Conservation (phyloP, 2,888 invertebrate genomes). For the Tinea pellionella region DNA sequence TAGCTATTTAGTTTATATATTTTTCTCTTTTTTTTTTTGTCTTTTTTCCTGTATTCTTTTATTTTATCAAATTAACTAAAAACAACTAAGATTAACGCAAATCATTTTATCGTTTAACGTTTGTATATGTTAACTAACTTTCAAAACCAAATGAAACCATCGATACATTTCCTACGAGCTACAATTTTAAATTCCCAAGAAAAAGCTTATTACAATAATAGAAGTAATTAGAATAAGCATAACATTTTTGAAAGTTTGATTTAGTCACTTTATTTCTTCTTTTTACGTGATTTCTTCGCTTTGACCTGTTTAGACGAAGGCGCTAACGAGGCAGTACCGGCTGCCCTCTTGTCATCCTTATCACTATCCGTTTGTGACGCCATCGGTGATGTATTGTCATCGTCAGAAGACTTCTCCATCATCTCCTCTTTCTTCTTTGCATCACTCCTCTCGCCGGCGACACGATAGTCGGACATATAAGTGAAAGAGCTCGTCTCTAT, state of each 20-base stretch:
- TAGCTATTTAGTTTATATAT: background rate
- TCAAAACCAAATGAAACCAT: background rate
- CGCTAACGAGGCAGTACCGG: constrained; percentile 43
- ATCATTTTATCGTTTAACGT: background rate
- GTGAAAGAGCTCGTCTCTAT: constrained; percentile 51
- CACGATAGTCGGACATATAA: constrained; percentile 43
- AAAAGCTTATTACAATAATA: too few species aligned
- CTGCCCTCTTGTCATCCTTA: constrained; percentile 51
- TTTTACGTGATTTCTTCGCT: constrained; percentile 70
- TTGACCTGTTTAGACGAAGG: constrained; percentile 50
- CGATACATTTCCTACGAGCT: too few species aligned
- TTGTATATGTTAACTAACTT: background rate
- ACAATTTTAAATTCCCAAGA: too few species aligned
- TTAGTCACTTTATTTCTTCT: constrained; percentile 53
- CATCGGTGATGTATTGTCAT: constrained; percentile 61
- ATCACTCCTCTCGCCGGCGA: constrained; percentile 36
- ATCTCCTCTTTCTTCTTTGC: constrained; percentile 21
- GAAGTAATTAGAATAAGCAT: too few species aligned
- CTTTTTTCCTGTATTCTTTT: constrained; percentile 1
- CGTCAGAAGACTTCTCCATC: constrained; percentile 67
- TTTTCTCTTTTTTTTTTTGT: background rate
- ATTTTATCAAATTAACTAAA: background rate
- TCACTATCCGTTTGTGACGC: constrained; percentile 69
- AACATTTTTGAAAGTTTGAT: background rate
- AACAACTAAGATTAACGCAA: background rate